These are phyloP conservation scores for Cataglyphis hispanica DNA, from an alignment of 1,140 invertebrate species.

Conservation along the genomic window DNA sequence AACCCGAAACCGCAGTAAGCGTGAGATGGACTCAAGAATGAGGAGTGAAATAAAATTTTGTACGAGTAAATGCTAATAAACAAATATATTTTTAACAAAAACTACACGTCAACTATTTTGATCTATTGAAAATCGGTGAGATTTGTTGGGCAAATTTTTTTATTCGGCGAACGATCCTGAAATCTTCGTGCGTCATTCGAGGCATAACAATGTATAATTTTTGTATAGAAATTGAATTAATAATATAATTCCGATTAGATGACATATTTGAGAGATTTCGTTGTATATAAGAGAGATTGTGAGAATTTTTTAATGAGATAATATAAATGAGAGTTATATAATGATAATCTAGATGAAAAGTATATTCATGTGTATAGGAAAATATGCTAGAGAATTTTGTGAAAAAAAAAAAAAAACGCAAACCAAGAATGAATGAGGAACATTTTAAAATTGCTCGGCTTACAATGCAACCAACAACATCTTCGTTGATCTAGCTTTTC, in stretches of 20 bases:
- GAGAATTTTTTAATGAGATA: background rate
- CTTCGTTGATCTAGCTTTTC: conserved; percentile 23
- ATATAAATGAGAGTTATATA: background rate
- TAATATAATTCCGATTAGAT: background rate
- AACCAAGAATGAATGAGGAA: background rate
- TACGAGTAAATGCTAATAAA: no score
- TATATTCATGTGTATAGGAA: background rate
- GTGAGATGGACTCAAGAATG: no score
- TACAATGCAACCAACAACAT: background rate
- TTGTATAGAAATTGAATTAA: background rate
- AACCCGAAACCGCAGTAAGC: no score
- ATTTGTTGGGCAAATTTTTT: no score
- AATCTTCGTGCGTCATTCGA: no score
- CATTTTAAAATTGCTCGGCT: conserved; percentile 7
- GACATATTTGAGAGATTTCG: background rate
- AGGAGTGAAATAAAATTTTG: no score
- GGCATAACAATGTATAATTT: no score
- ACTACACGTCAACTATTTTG: no score
- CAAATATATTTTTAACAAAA: no score
- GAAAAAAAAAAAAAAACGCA: background rate
- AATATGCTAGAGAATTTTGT: background rate
- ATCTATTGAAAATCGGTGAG: no score
- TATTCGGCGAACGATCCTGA: no score
- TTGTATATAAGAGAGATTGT: background rate
- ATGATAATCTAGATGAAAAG: background rate